Conservation (phyloP, 1,140 invertebrate genomes). For the Centruroides vittatus region DNA sequence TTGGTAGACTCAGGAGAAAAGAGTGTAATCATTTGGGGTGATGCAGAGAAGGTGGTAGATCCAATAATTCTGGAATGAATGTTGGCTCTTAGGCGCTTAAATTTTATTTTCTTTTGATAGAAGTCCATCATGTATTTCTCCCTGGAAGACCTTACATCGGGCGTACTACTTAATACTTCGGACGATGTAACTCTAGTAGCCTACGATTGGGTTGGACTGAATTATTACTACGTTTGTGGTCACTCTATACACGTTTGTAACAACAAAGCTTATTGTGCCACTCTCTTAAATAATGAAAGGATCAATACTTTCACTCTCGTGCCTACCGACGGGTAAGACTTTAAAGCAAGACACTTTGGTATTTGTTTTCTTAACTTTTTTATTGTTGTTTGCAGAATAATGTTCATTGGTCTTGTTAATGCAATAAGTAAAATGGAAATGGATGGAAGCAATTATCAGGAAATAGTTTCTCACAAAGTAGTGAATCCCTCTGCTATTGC, state of each 20-base stretch:
- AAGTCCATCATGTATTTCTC: neutral
- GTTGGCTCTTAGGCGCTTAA: neutral
- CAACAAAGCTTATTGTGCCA: slow-evolving; percentile 24
- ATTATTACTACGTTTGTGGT: slow-evolving; percentile 59
- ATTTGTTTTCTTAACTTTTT: slow-evolving; percentile 9
- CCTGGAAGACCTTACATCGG: neutral
- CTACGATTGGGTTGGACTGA: slow-evolving; percentile 59
- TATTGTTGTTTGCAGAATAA: slow-evolving; percentile 22
- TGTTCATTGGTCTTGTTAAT: neutral
- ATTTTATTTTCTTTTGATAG: neutral
- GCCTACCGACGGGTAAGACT: slow-evolving; percentile 40
- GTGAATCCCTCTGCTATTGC: slow-evolving; percentile 36
- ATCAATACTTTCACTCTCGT: slow-evolving; percentile 27
- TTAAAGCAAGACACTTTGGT: neutral
- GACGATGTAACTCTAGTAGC: slow-evolving; percentile 3
- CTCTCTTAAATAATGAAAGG: neutral
- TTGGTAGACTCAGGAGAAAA: slow-evolving; percentile 3
- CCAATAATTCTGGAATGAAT: neutral
- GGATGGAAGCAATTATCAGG: slow-evolving; percentile 74
- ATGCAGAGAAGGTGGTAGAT: slow-evolving; percentile 8
- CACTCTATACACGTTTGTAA: slow-evolving; percentile 59
- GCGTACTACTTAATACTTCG: neutral
- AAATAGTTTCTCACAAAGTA: slow-evolving; percentile 44
- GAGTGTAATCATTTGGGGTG: slow-evolving; percentile 6
- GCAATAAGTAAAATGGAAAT: slow-evolving; percentile 49